Evolutionary conservation across 1,140 invertebrate species (phyloP).

Genomic region (Drosophila navojoa): DNA sequence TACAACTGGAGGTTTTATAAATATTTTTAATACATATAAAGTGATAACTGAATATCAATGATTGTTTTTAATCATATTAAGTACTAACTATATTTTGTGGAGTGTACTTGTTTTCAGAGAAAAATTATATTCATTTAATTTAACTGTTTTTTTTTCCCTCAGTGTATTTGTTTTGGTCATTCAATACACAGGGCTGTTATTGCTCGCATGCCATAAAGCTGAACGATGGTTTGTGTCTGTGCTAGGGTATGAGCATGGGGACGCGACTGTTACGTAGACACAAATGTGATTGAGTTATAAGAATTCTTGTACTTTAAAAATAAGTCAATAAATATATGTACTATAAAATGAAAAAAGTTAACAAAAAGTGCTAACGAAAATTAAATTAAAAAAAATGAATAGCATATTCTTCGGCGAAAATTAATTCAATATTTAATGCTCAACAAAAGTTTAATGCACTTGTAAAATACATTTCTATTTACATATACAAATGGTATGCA

Average conservation of each 20-base stretch:
- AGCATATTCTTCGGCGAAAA: conserved; percentile 22
- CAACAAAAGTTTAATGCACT: too few species aligned
- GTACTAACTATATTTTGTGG: too few species aligned
- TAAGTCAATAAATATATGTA: not conserved
- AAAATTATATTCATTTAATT: not conserved
- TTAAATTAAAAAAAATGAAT: too few species aligned
- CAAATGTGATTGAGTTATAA: not conserved
- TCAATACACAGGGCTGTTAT: not conserved
- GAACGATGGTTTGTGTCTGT: conserved; percentile 27
- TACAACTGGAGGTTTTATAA: too few species aligned
- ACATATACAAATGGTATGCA: too few species aligned
- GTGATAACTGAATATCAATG: too few species aligned
- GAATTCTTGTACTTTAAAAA: not conserved
- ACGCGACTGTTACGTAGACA: conserved; percentile 17
- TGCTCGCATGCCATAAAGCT: not conserved
- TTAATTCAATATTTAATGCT: not conserved
- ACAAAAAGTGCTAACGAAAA: too few species aligned
- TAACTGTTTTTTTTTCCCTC: not conserved
- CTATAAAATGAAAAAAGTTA: too few species aligned
- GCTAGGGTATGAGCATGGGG: conserved; percentile 17
- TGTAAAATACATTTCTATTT: not conserved
- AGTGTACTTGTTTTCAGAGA: too few species aligned
- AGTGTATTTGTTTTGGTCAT: not conserved
- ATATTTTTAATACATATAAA: too few species aligned
- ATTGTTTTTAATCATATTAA: too few species aligned